phyloP scores from a whole-genome alignment of 2,888 invertebrate genomes.

The Epsilonema sp. region DNA sequence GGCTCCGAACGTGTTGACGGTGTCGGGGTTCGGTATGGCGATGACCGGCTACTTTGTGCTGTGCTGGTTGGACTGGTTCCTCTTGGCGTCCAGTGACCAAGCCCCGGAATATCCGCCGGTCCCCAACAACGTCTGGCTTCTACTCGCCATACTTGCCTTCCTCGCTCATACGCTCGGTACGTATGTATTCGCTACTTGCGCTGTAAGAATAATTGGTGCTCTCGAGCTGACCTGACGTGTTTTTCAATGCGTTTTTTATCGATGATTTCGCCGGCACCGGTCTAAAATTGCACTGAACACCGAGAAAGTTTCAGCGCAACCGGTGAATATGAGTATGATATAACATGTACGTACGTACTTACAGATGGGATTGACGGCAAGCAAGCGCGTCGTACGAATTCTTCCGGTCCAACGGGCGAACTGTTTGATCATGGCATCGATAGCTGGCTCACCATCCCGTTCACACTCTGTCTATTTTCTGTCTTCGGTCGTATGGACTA shows the following conservation, averaged over 20 bases:
- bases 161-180: constrained; percentile 84
- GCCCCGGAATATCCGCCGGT: constrained; percentile 35
- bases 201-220: no score
- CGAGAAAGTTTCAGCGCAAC: not conserved
- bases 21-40: constrained; percentile 79
- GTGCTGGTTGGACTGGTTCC: constrained; percentile 68
- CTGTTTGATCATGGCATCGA: constrained; percentile 91
- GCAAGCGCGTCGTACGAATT: constrained; percentile 81
- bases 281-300: not conserved
- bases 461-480: constrained; percentile 79
- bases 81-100: constrained; percentile 51
- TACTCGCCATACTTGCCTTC: constrained; percentile 74
- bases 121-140: constrained; percentile 70
- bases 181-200: no score
- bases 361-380: constrained; percentile 95
- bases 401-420: constrained; percentile 84
- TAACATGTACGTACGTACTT: no score
- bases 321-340: no score
- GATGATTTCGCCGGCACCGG: no score
- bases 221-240: no score
- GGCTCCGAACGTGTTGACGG: constrained; percentile 88
- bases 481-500: no score
- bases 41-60: constrained; percentile 67
- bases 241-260: no score
- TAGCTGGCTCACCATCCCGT: constrained; percentile 81